These are phyloP conservation scores for Stenoptilia bipunctidactyla DNA, from an alignment of 2,888 invertebrate species.

Conservation along the genomic window DNA sequence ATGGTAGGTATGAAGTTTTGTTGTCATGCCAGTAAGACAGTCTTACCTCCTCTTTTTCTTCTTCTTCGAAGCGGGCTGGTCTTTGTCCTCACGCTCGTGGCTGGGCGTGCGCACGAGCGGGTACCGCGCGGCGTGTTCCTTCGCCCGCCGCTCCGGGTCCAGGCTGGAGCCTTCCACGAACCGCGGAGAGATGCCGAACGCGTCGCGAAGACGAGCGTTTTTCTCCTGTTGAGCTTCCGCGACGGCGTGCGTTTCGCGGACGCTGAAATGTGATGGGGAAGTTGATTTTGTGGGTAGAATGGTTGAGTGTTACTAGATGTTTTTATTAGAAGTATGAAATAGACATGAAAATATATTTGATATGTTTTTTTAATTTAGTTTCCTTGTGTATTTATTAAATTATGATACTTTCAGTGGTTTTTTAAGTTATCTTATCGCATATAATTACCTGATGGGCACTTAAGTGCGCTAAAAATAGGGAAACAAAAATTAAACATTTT, in stretches of 20 bases:
- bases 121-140: slow-evolving; percentile 72
- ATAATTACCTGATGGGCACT: slow-evolving; percentile 64
- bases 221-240: slow-evolving; percentile 97
- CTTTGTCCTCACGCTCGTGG: slow-evolving; percentile 67
- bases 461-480: slow-evolving; percentile 66
- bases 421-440: too few species aligned
- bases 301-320: neutral
- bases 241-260: slow-evolving; percentile 95
- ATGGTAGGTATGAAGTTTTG: too few species aligned
- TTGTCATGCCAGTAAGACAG: too few species aligned
- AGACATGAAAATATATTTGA: too few species aligned
- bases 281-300: too few species aligned
- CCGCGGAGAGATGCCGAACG: slow-evolving; percentile 93
- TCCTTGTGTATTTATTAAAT: too few species aligned
- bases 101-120: slow-evolving; percentile 84
- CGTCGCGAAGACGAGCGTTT: slow-evolving; percentile 92
- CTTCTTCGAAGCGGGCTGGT: slow-evolving; percentile 69
- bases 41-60: slow-evolving; percentile 61
- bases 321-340: too few species aligned
- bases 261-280: slow-evolving; percentile 67
- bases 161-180: slow-evolving; percentile 95
- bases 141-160: slow-evolving; percentile 78
- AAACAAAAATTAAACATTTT: slow-evolving; percentile 37
- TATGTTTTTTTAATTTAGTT: too few species aligned
- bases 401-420: too few species aligned